Evolutionary conservation across 2,888 invertebrate genomes (phyloP).

Genomic region (Chorisops tibialis): DNA sequence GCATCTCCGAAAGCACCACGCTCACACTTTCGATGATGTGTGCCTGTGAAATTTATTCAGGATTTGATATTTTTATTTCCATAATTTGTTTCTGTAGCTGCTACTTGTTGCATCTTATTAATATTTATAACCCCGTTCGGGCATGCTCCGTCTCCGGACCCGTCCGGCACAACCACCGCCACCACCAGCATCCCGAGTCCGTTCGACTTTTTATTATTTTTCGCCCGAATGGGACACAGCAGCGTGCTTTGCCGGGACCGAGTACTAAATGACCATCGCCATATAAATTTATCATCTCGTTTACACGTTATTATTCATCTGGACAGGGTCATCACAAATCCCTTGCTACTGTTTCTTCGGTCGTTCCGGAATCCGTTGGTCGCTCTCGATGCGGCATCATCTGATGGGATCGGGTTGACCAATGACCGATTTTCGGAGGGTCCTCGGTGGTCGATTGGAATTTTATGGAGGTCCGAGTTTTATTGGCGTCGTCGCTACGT

Average conservation of each 20-base stretch:
- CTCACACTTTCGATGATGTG: slow-evolving; percentile 5
- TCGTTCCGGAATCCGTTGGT: slow-evolving; percentile 9
- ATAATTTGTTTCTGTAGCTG: slow-evolving; percentile 35
- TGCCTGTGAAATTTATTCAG: slow-evolving; percentile 33
- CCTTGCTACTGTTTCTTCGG: slow-evolving; percentile 10
- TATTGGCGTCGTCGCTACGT: no score
- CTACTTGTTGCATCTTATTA: slow-evolving; percentile 37
- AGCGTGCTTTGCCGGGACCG: slow-evolving; percentile 11
- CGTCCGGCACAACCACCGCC: not conserved
- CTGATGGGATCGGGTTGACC: no score
- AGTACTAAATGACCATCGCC: slow-evolving; percentile 25
- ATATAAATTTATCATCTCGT: slow-evolving; percentile 33
- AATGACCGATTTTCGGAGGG: no score
- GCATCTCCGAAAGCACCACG: not conserved
- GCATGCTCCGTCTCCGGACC: not conserved
- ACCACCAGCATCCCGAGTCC: not conserved
- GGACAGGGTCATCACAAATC: slow-evolving; percentile 14
- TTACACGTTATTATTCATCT: slow-evolving; percentile 32
- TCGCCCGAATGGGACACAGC: slow-evolving; percentile 6
- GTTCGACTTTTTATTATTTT: slow-evolving; percentile 12
- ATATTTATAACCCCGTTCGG: slow-evolving; percentile 34
- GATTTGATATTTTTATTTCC: slow-evolving; percentile 36
- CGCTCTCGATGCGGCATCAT: no score
- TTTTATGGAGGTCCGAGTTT: no score
- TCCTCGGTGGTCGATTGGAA: no score